Conservation (phyloP, 2,888 invertebrate species). For the Oeneis ivallda region DNA sequence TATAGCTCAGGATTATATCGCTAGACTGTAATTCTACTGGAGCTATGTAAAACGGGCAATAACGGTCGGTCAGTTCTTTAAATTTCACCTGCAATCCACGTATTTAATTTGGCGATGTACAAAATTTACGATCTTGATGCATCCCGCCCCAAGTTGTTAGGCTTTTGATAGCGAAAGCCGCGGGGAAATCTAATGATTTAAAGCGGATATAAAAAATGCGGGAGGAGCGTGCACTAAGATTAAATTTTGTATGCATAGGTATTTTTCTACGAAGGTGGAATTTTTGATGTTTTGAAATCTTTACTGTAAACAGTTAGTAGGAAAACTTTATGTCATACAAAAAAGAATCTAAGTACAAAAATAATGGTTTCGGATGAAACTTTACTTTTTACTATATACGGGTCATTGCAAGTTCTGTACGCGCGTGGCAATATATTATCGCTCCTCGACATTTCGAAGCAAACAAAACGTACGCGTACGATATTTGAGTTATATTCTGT, state of each 20-base stretch:
- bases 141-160: conserved; percentile 35
- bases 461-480: conserved; percentile 37
- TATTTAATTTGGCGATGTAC: conserved; percentile 72
- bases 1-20: no score
- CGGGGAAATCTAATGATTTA: conserved; percentile 48
- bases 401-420: neutral
- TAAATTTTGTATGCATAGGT: conserved; percentile 38
- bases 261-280: conserved; percentile 15
- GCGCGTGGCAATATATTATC: conserved; percentile 7
- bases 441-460: conserved; percentile 14
- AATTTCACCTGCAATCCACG: conserved; percentile 73
- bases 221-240: conserved; percentile 35
- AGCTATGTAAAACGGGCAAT: neutral
- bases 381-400: no score
- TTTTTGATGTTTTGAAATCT: neutral
- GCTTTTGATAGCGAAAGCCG: conserved; percentile 40
- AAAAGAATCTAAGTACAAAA: neutral
- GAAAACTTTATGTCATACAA: neutral
- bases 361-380: no score
- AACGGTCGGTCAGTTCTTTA: conserved; percentile 46
- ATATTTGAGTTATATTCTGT: conserved; percentile 71
- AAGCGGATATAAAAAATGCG: conserved; percentile 40
- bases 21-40: neutral
- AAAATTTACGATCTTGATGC: conserved; percentile 53
- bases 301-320: neutral